phyloP scores from a whole-genome alignment of 2,113 vertebrate species.

The Picathartes gymnocephalus region DNA sequence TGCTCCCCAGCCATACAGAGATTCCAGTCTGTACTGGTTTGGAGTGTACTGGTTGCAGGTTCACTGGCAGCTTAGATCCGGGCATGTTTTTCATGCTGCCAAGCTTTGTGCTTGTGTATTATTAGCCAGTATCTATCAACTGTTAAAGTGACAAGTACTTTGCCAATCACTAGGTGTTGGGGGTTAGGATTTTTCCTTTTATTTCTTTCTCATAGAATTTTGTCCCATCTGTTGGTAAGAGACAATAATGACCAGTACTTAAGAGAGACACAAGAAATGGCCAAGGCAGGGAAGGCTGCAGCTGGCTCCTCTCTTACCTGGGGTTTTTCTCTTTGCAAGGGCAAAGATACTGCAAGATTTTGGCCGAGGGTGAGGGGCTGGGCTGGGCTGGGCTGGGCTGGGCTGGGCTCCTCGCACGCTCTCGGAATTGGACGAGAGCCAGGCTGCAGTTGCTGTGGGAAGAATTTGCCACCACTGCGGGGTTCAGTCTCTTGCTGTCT shows the following conservation, averaged over 20 bases:
- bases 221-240: not conserved
- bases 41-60: not conserved
- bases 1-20: not conserved
- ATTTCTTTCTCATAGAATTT: not conserved
- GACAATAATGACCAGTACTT: not conserved
- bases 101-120: not conserved
- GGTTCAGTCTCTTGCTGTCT: not conserved
- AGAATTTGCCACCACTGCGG: not conserved
- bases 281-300: not conserved
- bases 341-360: not conserved
- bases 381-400: not conserved
- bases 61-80: not conserved
- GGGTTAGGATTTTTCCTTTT: not conserved
- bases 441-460: accelerated
- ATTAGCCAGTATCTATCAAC: not conserved
- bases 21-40: not conserved
- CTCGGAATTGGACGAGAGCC: not conserved
- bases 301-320: not conserved
- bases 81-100: not conserved
- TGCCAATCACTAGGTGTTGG: not conserved
- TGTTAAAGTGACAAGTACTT: not conserved
- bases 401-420: accelerated
- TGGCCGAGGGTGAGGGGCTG: not conserved
- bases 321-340: not conserved
- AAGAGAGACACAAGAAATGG: not conserved